Evolutionary conservation across 2,888 invertebrate species (phyloP), one percentile per base, ranked within the genome.

Genomic region (Hirtodrosophila histrioides): DNA sequence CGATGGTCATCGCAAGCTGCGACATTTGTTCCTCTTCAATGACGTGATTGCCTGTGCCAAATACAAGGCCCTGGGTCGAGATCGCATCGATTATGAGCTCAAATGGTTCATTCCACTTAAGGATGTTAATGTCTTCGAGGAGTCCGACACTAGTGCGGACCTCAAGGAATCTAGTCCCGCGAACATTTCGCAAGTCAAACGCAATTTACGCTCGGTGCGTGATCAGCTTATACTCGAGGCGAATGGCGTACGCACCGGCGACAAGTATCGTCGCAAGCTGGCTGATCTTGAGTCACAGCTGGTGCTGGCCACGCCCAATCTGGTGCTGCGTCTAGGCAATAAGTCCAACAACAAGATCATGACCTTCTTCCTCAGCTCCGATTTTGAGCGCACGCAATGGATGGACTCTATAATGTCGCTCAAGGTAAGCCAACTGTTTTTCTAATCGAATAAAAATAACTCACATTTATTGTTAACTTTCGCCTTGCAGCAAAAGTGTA

Each of bases 41-140:
- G 98, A 98, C 91, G 96, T 98, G 48, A 95, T 98, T 78, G 97
- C 98, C 54, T 98, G 98, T 92, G 97, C 98, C 85, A 98, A 97
- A 93, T 97, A 97, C 89, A 97, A 97, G 95, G 95, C 96, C 10
- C 95, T 96, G 6, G 96, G 96, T 1, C 94, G 96, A 37, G 97
- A 97, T 91, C 97, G 97, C 90, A 96, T 97, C 88, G 84, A 97
- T 4, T 97, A 97, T 90, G 98, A 98, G 91, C 92, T 97, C 86
- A 98, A 98, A 90, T 98, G 98, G 98, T 97, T 96, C 91, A 96
- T 98, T 85, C 95, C 97, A 0, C 93, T 98, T 10, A 94, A 95
- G 74, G 97, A 97, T 89, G 95, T 97, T 31, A 93, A 94, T 61
- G 95, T 96, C 49, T 94, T 95, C 68, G 96, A 96, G 80, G 95